A percentile compares a stretch with the other conserved stretches of the same genome.
Conservation (phyloP, 2,797 vertebrate species). For the Syndactyla subalaris region DNA sequence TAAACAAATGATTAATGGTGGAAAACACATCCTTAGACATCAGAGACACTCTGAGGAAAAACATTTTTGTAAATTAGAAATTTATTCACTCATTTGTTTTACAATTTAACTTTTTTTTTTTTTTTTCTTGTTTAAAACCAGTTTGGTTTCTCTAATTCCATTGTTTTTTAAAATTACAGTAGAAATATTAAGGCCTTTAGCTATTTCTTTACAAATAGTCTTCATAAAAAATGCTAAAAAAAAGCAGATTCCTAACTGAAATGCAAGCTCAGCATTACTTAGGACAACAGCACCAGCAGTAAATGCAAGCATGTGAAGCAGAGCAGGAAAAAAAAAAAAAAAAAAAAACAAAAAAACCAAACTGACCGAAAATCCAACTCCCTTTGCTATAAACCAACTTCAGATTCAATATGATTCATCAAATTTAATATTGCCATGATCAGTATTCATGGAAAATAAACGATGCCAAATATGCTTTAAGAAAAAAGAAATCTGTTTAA, state of each 20-base stretch:
- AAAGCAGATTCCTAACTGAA: neutral
- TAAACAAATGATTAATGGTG: neutral
- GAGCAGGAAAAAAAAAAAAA: neutral
- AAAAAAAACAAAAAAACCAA: rapidly evolving
- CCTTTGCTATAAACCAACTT: constrained; percentile 65
- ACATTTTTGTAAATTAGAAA: neutral
- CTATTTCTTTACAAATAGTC: neutral
- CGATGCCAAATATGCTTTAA: constrained; percentile 77
- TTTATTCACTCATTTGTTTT: neutral
- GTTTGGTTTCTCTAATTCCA: neutral
- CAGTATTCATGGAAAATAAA: constrained; percentile 75
- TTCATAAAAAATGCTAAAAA: constrained; percentile 45
- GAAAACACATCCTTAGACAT: neutral
- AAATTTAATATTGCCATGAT: constrained; percentile 74
- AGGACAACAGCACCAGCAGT: neutral
- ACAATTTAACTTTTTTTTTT: neutral
- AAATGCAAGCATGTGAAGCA: constrained; percentile 44
- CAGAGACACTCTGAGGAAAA: neutral
- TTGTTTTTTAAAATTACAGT: neutral
- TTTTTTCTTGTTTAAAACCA: neutral
- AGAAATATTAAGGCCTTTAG: neutral
- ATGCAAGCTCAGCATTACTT: constrained; percentile 31
- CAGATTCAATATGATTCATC: constrained; percentile 68
- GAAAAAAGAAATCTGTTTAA: constrained; percentile 78
- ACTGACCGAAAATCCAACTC: neutral